Evolutionary conservation across 2,888 invertebrate species (phyloP), one percentile per base, ranked within the genome.

Genomic region (Andrena praecox): DNA sequence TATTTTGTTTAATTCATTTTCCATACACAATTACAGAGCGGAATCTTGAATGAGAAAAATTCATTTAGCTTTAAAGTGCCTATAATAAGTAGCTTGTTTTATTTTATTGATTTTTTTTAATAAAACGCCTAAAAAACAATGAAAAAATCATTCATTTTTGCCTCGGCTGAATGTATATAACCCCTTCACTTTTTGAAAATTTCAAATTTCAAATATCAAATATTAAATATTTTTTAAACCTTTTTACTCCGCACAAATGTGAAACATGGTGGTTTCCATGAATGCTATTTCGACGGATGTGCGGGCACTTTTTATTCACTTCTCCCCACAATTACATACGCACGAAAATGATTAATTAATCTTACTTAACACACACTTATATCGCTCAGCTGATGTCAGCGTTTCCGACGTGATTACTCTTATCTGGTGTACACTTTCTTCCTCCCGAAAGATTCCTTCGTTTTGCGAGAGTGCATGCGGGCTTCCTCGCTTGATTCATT

Each of bases 401-500:
- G 52, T 71, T 56, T 68, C 66, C 69, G 60, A 59, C 77, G 42
- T 42, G 83, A 84, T 84, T 74, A 27, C 62, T 74, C 77, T 81
- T 84, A 84, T 84, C 83, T 70, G 76, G 62, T 35, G 80, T 56
- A 31, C 35, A 56, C 50, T 62, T 77, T 56, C 42, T 63, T 72
- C 54, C 29, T 56, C 48, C 48, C 29, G 50, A 48, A 50, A 56
- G 35, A 80, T 67, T 24, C 29, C 52, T 50, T n/a, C 35, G 64
- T 64, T 64, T 35, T 64, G 29, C 50, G 12, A 20, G 31, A 52
- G 56, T 42, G 74, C 67, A 80, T 76, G 80, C 80, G 72, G 76
- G 82, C 72, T 63, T 52, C 29, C 56, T n/a, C 29, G 12, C 63
- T 72, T 80, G 82, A 82, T 82, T 82, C 76, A 82, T 82, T 31